Conservation (phyloP, 2,797 vertebrate species). For the Betta splendens region DNA sequence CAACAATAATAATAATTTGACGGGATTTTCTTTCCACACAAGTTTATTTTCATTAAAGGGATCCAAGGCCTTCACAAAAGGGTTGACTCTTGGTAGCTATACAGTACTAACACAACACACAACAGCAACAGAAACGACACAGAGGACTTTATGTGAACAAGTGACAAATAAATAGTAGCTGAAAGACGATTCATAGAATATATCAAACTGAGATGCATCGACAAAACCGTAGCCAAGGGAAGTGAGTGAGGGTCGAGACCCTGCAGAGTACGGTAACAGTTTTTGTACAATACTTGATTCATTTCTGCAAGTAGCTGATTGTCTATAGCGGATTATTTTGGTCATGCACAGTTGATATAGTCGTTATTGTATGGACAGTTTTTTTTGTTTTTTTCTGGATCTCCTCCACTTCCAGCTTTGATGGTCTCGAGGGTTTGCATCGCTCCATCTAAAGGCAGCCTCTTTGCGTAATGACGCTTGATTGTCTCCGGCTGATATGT, state of each 20-base stretch:
- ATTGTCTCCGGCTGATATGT: constrained; percentile 69
- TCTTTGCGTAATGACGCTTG: constrained; percentile 34
- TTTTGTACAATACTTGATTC: constrained; percentile 56
- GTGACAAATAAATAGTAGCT: constrained; percentile 76
- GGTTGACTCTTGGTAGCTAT: constrained; percentile 78
- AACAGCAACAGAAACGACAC: constrained; percentile 71
- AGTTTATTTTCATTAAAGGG: constrained; percentile 82
- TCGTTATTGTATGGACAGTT: constrained; percentile 43
- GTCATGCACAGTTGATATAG: constrained; percentile 62
- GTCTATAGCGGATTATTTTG: constrained; percentile 62
- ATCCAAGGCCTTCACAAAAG: constrained; percentile 80
- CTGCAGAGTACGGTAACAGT: constrained; percentile 51
- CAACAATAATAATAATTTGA: too few species aligned
- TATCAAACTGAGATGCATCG: constrained; percentile 63
- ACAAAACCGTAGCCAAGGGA: constrained; percentile 58
- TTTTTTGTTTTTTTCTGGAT: constrained; percentile 24
- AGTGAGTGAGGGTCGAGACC: constrained; percentile 51
- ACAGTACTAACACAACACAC: constrained; percentile 73
- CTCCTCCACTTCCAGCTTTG: constrained; percentile 38
- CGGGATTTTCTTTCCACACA: constrained; percentile 53
- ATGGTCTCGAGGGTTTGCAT: constrained; percentile 46
- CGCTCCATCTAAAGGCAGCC: constrained; percentile 28
- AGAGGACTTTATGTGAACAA: constrained; percentile 65
- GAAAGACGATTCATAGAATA: constrained; percentile 58
- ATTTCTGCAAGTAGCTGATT: constrained; percentile 62